Percentiles rank a stretch among this genome's conserved stretches.
These are phyloP conservation scores for Cyaniris semiargus DNA, from an alignment of 2,888 invertebrate species.

Conservation along the genomic window DNA sequence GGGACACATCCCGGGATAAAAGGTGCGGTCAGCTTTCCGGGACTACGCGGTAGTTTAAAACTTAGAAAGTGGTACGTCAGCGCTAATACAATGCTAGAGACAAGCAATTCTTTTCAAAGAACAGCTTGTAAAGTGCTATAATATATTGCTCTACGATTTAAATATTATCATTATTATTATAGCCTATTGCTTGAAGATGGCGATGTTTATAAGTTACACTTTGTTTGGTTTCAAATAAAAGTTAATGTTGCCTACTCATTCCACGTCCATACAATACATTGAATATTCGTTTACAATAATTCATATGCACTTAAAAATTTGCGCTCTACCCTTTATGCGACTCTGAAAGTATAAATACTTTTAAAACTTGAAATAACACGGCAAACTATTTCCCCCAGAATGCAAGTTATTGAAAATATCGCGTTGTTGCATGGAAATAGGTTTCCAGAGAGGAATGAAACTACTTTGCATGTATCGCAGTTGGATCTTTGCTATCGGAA, in stretches of 20 bases:
- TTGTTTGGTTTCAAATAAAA: too few relatives aligned
- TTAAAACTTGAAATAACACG: background rate
- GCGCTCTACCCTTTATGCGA: background rate
- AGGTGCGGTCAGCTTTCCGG: background rate
- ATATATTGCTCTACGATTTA: too few relatives aligned
- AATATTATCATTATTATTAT: too few relatives aligned
- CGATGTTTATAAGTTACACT: background rate
- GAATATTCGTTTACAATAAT: too few relatives aligned
- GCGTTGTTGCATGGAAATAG: background rate
- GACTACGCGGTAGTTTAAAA: background rate
- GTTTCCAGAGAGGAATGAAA: background rate
- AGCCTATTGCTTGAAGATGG: too few relatives aligned
- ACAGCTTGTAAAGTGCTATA: too few relatives aligned
- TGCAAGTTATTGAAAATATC: conserved; percentile 14
- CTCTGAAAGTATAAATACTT: background rate
- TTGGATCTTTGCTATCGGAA: background rate
- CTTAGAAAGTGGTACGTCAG: too few relatives aligned
- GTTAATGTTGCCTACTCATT: too few relatives aligned
- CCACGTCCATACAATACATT: too few relatives aligned
- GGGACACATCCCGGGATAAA: background rate
- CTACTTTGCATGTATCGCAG: conserved; percentile 11
- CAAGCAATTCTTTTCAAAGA: too few relatives aligned
- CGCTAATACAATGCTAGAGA: too few relatives aligned
- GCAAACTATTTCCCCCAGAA: background rate
- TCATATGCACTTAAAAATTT: too few relatives aligned